Evolutionary conservation across 2,113 vertebrate genomes (phyloP).

Genomic region (Peromyscus polionotus): DNA sequence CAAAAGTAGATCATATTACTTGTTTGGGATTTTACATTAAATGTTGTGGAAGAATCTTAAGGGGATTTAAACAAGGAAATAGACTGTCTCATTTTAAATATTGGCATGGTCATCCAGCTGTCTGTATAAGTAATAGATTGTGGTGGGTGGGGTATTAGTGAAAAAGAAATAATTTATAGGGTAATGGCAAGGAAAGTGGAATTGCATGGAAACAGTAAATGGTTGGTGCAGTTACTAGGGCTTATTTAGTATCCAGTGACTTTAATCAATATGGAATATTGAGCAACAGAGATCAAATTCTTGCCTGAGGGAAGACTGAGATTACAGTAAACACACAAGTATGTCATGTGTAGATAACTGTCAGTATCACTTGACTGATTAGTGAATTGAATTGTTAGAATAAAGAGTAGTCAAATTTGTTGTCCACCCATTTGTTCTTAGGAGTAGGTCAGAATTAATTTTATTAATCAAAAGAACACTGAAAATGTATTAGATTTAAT

Average conservation of each 20-base stretch:
- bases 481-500: conserved; percentile 49
- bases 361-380: neutral
- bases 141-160: neutral
- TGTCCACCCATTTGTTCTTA: conserved; percentile 51
- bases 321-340: neutral
- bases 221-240: neutral
- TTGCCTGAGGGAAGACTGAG: neutral
- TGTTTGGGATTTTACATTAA: conserved; percentile 43
- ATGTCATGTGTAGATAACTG: neutral
- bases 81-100: neutral
- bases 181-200: neutral
- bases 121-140: neutral
- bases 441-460: conserved; percentile 50
- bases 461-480: conserved; percentile 59
- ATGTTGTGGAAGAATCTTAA: neutral
- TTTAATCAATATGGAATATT: neutral
- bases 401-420: conserved; percentile 44
- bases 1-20: neutral
- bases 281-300: neutral
- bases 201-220: neutral
- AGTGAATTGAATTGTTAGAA: conserved; percentile 11
- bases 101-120: neutral
- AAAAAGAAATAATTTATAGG: neutral
- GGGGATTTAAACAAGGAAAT: neutral
- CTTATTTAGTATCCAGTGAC: neutral